Base-by-base conservation (phyloP, 2,113 vertebrate genomes). In the Talpa occidentalis region DNA sequence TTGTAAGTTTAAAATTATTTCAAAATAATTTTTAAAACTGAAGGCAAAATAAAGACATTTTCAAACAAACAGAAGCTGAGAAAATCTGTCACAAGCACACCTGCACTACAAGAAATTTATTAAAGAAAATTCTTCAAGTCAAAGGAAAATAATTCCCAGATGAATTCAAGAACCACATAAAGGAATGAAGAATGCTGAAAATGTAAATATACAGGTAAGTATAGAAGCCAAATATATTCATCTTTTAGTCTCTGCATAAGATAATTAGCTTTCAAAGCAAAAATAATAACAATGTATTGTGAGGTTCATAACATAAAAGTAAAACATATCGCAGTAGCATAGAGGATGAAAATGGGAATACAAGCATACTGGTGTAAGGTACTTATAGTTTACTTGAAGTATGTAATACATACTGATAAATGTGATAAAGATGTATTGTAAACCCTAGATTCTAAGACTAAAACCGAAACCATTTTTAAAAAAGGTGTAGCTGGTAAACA, bases 1-100 rank as follows among this genome's bases (percentile, higher is more conserved):
- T 64, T 76, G 10, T 84, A 79, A 93, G 9, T 67, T 54, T 60
- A 70, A 77, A 67, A 74, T 90, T 74, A 93, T 52, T 93, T 93
- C 56, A 56, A 78, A 95, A 83, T 22, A 78, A 44, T 26, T 73
- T 89, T 81, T 6, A 59, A 92, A 94, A 66, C 42, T 76, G 35
- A 73, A 73, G 22, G 66, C 24, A 90, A 80, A 87, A 87, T 44
- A 67, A 89, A 76, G n/a, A 74, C 26, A 89, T 78, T 89, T 86
- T 59, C 35, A 62, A 90, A 56, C 5, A 80, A 89, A 89, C 35
- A 67, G 88, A 79, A 76, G 42, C 54, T 62, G 26, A 84, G 35
- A 66, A 42, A 62, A 69, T 37, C 17, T 85, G 32, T 24, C 47
- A 80, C 11, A 49, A 52, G 30, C 17, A 80, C 49, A 79, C 21